These are phyloP conservation scores for Pogonus chalceus DNA, from an alignment of 1,140 invertebrate genomes.

Conservation along the genomic window DNA sequence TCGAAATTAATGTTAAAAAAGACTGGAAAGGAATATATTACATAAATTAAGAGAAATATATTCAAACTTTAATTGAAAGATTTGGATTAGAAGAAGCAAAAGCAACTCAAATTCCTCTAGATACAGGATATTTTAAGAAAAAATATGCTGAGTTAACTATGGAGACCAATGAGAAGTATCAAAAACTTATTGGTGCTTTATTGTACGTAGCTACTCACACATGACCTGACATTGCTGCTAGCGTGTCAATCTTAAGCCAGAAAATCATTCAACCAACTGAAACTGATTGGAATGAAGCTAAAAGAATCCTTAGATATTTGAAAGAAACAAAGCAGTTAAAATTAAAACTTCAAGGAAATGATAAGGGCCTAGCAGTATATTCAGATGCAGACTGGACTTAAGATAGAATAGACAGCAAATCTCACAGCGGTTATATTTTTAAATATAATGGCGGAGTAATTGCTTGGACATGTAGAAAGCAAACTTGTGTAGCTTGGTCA, in stretches of 20 bases:
- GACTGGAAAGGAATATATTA: not conserved
- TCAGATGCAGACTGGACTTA: constrained; percentile 32
- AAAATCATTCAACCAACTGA: constrained; percentile 20
- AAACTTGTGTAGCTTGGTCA: constrained; percentile 2
- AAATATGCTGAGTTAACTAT: constrained; percentile 7
- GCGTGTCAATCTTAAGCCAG: constrained; percentile 29
- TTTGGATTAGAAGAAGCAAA: constrained; percentile 18
- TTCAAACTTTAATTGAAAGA: constrained; percentile 27
- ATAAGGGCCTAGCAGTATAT: constrained; percentile 13
- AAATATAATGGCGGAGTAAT: constrained; percentile 11
- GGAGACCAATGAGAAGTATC: constrained; percentile 17
- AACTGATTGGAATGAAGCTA: constrained; percentile 26
- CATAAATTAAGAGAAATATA: constrained; percentile 1
- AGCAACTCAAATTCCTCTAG: constrained; percentile 12
- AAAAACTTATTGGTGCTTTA: constrained; percentile 27
- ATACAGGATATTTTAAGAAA: constrained; percentile 12
- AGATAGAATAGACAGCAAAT: constrained; percentile 26
- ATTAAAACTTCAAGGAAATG: not conserved
- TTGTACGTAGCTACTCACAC: constrained; percentile 31
- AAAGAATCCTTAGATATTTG: constrained; percentile 29
- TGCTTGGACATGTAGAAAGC: constrained; percentile 18
- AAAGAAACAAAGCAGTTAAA: constrained; percentile 22
- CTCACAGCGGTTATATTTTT: constrained; percentile 29
- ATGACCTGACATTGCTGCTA: constrained; percentile 32
- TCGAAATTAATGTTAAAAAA: not conserved